Base-by-base conservation (phyloP, 2,888 invertebrate genomes). In the Beris chalybata region DNA sequence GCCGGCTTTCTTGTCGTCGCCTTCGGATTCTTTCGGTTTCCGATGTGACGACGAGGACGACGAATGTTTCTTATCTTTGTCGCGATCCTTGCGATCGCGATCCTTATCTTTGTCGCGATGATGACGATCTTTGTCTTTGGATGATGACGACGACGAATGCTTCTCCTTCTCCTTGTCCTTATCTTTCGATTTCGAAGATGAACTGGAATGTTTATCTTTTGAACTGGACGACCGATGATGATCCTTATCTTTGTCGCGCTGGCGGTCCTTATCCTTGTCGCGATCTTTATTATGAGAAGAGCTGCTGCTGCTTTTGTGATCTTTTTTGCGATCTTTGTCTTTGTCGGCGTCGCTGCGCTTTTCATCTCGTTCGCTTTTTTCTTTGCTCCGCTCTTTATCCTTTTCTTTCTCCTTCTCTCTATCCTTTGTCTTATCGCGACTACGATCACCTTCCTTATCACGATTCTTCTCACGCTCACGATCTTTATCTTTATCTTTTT, bases 141-240 rank as follows among this genome's bases (percentile, higher is more conserved):
- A 76, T 63, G 79, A 73, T 70, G 77, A 73, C 75, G 78, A 73
- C 70, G 77, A 73, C 75, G 78, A 69, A 54, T 78, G 76, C 58
- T 75, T 76, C 64, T 81, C 78, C 71, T 75, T 44, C 38, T 65
- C 76, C 71, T 63, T 83, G 71, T 79, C 77, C 66, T 70, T 77
- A 52, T 66, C 61, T 65, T 69, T 72, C n/a, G 74, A 71, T 31
- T 74, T 74, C 55, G 71, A 67, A 67, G 74, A 67, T 67, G 74
- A 76, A 73, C 78, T 80, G 80, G 80, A 80, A 80, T 81, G 80
- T 76, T 80, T 81, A 69, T 76, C 76, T 74, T 76, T 79, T 54
- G 79, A 78, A 71, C 74, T 79, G 45, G 80, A 75, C 72, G 78
- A 76, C n/a, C 55, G 55, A 77, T 81, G 74, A 69, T 82, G 82